Base-by-base conservation (phyloP, 2,113 vertebrate genomes). In the Rhinoderma darwinii region DNA sequence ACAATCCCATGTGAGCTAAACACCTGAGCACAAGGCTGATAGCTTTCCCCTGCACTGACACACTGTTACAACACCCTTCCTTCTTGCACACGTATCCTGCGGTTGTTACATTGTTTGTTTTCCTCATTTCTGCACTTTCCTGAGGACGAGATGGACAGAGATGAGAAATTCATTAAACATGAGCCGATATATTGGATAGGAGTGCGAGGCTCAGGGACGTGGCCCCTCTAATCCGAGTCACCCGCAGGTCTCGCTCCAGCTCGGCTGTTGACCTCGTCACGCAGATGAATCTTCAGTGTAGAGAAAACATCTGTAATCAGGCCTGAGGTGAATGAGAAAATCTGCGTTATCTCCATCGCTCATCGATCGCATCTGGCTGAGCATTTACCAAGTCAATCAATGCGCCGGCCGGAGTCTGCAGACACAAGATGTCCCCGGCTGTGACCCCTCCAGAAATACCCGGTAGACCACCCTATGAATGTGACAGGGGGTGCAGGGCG, bases 301-400 rank as follows among this genome's bases (percentile, higher is more conserved):
- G 4, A 56, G 47, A 79, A 56, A 56, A 39, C 50, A 37, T 56
- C 35, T 75, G 39, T 75, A 41, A 43, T 5, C 39, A 56, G 37
- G 20, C 83, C 61, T 84, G 83, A 76, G 61, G 83, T 76, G 83
- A 76, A 84, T 84, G 83, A 59, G 72, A 84, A 84, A 77, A 63
- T 14, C 50, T 27, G 51, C 30, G 54, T 84, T 84, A 76, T 76
- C 72, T 84, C 83, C 63, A 84, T 77, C 63, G 70, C 91, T 94
- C 93, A 95, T 96, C 94, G 95, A 96, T 95, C 93, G 94, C 92
- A 93, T 93, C 94, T 94, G 93, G 95, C 94, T 93, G 94, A 94
- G 92, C 94, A 94, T 94, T 95, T 95, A 94, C 95, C 92, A 92
- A 92, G 93, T 94, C 95, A 95, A 96, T 95, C 95, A 95, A 95